Conservation (phyloP, 2,113 vertebrate species). For the Craseonycteris thonglongyai region DNA sequence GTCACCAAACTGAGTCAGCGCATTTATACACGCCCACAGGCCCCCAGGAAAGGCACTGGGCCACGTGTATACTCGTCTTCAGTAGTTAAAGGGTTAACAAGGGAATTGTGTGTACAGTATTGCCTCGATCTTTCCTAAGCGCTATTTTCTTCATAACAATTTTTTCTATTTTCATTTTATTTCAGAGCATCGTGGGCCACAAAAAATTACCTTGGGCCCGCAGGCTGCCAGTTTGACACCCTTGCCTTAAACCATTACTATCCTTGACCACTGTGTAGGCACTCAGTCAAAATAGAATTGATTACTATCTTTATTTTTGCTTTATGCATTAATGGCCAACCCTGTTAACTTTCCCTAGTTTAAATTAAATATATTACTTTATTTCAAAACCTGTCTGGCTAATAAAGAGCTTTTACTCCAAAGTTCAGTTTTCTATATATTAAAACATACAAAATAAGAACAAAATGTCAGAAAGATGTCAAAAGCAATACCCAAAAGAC, state of each 20-base stretch:
- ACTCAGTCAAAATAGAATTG: not conserved
- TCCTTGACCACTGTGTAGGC: not conserved
- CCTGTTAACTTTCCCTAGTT: not conserved
- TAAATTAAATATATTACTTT: not conserved
- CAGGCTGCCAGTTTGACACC: too few relatives aligned
- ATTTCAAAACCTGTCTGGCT: not conserved
- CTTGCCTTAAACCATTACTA: not conserved
- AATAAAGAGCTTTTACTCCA: not conserved
- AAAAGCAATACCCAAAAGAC: not conserved
- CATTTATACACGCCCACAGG: too few relatives aligned
- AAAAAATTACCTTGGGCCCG: too few relatives aligned
- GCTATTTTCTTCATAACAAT: too few relatives aligned
- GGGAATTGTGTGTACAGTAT: too few relatives aligned
- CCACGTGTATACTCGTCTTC: too few relatives aligned
- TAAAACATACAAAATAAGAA: conserved; percentile 21
- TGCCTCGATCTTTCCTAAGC: too few relatives aligned
- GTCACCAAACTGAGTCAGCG: too few relatives aligned
- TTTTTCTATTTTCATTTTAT: too few relatives aligned
- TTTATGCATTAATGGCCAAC: not conserved
- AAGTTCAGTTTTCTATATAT: not conserved
- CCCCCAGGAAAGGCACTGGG: too few relatives aligned
- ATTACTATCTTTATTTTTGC: not conserved
- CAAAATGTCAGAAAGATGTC: not conserved
- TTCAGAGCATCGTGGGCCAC: too few relatives aligned
- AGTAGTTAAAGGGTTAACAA: too few relatives aligned